Conservation (phyloP, 2,888 invertebrate species). For the Idaea biselata region DNA sequence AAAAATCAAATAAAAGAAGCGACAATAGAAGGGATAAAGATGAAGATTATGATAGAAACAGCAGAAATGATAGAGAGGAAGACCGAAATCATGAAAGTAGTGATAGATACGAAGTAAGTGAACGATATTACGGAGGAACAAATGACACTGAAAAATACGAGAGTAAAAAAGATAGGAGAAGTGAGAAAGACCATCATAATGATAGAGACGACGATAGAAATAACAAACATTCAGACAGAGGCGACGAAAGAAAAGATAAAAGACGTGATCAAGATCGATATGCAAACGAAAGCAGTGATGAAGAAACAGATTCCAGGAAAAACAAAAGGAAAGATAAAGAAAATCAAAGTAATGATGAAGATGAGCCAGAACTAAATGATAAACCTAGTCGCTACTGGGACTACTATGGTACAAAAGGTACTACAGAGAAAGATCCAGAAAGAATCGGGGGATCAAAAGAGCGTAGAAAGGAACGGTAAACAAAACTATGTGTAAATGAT, state of each 20-base stretch:
- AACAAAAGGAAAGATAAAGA: constrained; percentile 25
- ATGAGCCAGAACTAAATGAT: constrained; percentile 38
- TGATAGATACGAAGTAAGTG: constrained; percentile 7
- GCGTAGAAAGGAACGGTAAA: constrained; percentile 22
- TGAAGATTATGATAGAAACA: constrained; percentile 17
- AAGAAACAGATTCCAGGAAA: constrained; percentile 19
- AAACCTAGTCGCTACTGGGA: constrained; percentile 43
- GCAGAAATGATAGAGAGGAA: constrained; percentile 17
- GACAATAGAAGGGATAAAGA: constrained; percentile 23
- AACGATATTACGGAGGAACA: constrained; percentile 5
- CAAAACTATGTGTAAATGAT: not conserved
- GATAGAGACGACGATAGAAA: constrained; percentile 9
- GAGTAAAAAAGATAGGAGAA: constrained; percentile 12
- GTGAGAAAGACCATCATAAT: constrained; percentile 3
- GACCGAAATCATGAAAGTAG: constrained; percentile 9
- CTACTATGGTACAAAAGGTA: constrained; percentile 18
- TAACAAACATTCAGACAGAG: constrained; percentile 10
- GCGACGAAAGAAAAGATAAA: constrained; percentile 15
- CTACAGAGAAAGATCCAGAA: constrained; percentile 18
- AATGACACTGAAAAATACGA: constrained; percentile 11
- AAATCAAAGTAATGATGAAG: constrained; percentile 19
- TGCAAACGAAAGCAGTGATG: constrained; percentile 14
- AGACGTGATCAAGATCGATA: constrained; percentile 9
- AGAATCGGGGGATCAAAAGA: constrained; percentile 13
- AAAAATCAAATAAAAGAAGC: constrained; percentile 17